Base-by-base conservation (phyloP, 1,140 invertebrate genomes). In the Pogonomyrmex barbatus region DNA sequence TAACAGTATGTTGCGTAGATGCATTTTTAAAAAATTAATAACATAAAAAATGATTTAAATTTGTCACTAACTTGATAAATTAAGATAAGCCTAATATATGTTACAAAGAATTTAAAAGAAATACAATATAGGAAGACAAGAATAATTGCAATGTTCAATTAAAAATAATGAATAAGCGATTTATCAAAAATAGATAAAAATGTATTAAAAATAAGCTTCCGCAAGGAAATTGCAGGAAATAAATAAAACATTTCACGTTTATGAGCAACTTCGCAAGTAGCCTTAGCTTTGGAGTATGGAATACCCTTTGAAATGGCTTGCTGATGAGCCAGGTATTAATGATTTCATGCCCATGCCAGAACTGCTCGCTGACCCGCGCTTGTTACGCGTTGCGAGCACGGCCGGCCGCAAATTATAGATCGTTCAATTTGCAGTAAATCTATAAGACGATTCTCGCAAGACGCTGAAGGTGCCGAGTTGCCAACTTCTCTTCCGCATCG, bases 351-450 rank as follows among this genome's bases (percentile, higher is more conserved):
- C 70, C 89, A 89, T 91, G 91, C 91, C 87, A 84, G 30, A 68
- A 33, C 81, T 67, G 56, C 63, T 70, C 71, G 65, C 70, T 82
- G 90, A 88, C 73, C 85, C 75, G 67, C 60, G 91, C 90, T 93
- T 91, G 92, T 93, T 93, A 93, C 90, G 88, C 91, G 82, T 85
- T 86, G 91, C 89, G 88, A 91, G 88, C 47, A 81, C 79, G 87
- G 14, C 65, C 68, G 86, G 89, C 89, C 82, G 88, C 92, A 92
- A 91, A 92, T 92, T 93, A 92, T 93, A 93, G 91, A 94, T 93
- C 93, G 91, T 94, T 93, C 93, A 94, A 94, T 93, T 94, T 92
- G 93, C 93, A 94, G 93, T 94, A 94, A 94, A 94, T 94, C 92
- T 92, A 93, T 90, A 91, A 92, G 91, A 90, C 86, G 89, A 92